Evolutionary conservation across 2,113 vertebrate genomes (phyloP), one percentile per base, ranked within the genome.

Genomic region (Chunga burmeisteri): DNA sequence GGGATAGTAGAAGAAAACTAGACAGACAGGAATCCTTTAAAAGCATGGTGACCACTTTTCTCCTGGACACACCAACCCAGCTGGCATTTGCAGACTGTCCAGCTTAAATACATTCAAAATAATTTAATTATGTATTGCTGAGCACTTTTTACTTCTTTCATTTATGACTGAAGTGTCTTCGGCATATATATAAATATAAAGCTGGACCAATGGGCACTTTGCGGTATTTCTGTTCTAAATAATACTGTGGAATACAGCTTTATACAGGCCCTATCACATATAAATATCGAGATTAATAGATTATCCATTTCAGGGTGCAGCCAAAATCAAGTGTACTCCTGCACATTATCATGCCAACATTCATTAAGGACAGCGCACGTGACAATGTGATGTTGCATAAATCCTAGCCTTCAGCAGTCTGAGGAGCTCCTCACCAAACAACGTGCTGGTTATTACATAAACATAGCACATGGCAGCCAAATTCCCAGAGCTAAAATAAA

Each of bases 401-500:
- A 96, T 42, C 66, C 73, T 29, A 55, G 73, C 89, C 56, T 52
- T 38, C 12, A 58, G 86, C 83, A 78, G 80, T 29, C 61, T 22
- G 67, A 63, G 86, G 63, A 93, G 86, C 83, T 94, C 79, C 86
- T 84, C 77, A 78, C 66, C 62, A 58, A 91, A 66, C 3, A 14
- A 75, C 46, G 15, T 9, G 25, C 67, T 66, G 61, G 29, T 81
- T 86, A 81, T 91, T 91, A 81, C 78, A 93, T 66, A 95, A 89
- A 84, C 36, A 13, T 8, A 91, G 84, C 84, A 94, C 19, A 5
- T 59, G 83, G 74, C 70, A 89, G 77, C 70, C 81, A 91, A 91
- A 79, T 71, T 93, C 66, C 68, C 87, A 79, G 14, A 9, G 52
- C 91, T 79, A 50, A 91, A 91, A 71, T 58, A 86, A 91, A 96